Evolutionary conservation across 2,888 invertebrate species (phyloP).

Genomic region (Melanostoma mellinum): DNA sequence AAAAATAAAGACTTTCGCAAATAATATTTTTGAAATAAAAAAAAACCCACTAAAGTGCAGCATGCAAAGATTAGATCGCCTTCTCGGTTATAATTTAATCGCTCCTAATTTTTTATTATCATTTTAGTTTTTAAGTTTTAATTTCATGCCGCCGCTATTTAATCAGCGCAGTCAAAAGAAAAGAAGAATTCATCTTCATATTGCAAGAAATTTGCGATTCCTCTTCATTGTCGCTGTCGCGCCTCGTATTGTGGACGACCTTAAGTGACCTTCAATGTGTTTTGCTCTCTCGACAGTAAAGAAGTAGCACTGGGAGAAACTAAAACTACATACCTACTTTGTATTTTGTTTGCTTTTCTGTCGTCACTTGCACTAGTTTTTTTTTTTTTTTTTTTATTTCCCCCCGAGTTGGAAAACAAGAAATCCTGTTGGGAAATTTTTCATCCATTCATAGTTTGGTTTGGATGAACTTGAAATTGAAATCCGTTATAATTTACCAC

Average conservation of each 20-base stretch:
- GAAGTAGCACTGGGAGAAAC: slow-evolving; percentile 11
- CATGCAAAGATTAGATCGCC: slow-evolving; percentile 41
- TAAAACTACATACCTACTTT: background rate
- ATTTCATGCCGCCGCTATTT: slow-evolving; percentile 56
- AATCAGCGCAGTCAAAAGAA: slow-evolving; percentile 12
- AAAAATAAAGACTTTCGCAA: slow-evolving; percentile 50
- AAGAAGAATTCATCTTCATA: slow-evolving; percentile 31
- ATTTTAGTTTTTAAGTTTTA: slow-evolving; percentile 26
- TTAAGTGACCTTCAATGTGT: slow-evolving; percentile 75
- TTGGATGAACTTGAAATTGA: background rate
- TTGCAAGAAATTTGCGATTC: slow-evolving; percentile 54
- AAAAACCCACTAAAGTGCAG: slow-evolving; percentile 53
- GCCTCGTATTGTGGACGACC: slow-evolving; percentile 71
- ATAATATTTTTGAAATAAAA: slow-evolving; percentile 35
- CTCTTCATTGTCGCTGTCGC: slow-evolving; percentile 42
- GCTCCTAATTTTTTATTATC: slow-evolving; percentile 1
- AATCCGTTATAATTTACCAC: no score
- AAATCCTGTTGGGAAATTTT: slow-evolving; percentile 39
- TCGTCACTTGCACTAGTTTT: background rate
- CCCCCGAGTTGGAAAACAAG: slow-evolving; percentile 43
- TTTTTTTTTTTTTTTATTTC: slow-evolving; percentile 36
- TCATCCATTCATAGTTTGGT: background rate
- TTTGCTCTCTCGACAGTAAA: slow-evolving; percentile 36
- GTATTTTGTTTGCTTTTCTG: slow-evolving; percentile 1
- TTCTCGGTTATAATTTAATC: background rate